phyloP scores from a whole-genome alignment of 2,113 vertebrate genomes.

The Campylorhamphus procurvoides region DNA sequence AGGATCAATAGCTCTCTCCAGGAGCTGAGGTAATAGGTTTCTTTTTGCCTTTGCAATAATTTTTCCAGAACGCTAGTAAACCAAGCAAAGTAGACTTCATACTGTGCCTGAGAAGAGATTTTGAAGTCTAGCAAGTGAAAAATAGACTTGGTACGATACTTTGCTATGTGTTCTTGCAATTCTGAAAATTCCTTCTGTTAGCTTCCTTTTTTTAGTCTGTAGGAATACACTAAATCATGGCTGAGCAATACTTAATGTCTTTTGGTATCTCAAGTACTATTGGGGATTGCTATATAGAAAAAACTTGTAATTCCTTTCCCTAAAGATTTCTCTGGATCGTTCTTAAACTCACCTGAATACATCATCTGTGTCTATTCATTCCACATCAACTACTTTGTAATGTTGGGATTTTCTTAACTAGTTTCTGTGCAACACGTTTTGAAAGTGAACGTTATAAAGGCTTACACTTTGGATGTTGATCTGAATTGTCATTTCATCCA shows the following conservation, averaged over 20 bases:
- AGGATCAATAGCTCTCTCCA: not conserved
- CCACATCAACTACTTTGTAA: not conserved
- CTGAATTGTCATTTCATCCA: not conserved
- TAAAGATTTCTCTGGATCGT: not conserved
- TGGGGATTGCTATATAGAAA: not conserved
- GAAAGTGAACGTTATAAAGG: not conserved
- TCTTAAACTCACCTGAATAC: not conserved
- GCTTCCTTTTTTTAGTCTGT: not conserved
- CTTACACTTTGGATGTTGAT: not conserved
- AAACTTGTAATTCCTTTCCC: not conserved
- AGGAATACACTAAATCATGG: not conserved
- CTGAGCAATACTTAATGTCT: not conserved
- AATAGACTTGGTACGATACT: not conserved
- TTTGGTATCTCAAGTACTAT: not conserved
- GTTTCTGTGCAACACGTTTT: not conserved
- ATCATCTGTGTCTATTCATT: not conserved
- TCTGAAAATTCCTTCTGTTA: not conserved
- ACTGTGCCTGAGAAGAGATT: not conserved
- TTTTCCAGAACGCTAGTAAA: not conserved
- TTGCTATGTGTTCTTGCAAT: not conserved
- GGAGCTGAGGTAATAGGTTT: not conserved
- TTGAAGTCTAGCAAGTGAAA: not conserved
- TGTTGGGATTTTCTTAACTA: accelerated
- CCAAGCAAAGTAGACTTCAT: not conserved
- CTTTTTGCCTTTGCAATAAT: not conserved